Evolutionary conservation across 2,797 vertebrate genomes (phyloP).

Genomic region (Tenualosa ilisha): DNA sequence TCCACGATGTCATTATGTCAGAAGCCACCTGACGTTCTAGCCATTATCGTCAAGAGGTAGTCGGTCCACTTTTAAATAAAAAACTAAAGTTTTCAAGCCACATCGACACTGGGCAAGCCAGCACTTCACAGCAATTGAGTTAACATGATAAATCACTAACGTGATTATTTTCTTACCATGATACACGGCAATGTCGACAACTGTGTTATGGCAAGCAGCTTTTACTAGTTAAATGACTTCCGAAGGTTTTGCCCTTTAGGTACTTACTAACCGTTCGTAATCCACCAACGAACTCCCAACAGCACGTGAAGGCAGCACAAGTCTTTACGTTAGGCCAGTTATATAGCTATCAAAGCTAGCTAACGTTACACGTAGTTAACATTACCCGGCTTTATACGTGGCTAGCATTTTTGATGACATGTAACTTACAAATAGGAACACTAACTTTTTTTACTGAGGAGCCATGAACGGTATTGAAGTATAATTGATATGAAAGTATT

Average conservation of each 20-base stretch:
- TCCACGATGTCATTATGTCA: neutral
- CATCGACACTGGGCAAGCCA: neutral
- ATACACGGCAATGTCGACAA: neutral
- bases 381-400: constrained; percentile 3
- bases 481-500: neutral
- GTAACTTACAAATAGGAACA: too few species aligned
- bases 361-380: too few species aligned
- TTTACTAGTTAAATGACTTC: neutral
- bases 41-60: neutral
- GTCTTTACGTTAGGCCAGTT: constrained; percentile 7
- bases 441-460: neutral
- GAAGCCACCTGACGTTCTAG: neutral
- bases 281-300: neutral
- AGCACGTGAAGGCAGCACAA: neutral
- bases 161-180: neutral
- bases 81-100: neutral
- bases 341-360: neutral
- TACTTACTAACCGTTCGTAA: neutral
- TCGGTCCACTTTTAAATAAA: neutral
- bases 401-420: constrained; percentile 3
- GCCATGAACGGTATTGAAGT: neutral
- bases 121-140: neutral
- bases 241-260: neutral
- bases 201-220: too few species aligned
- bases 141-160: neutral